phyloP scores from a whole-genome alignment of 2,888 invertebrate genomes.

The Andrena bucephala region DNA sequence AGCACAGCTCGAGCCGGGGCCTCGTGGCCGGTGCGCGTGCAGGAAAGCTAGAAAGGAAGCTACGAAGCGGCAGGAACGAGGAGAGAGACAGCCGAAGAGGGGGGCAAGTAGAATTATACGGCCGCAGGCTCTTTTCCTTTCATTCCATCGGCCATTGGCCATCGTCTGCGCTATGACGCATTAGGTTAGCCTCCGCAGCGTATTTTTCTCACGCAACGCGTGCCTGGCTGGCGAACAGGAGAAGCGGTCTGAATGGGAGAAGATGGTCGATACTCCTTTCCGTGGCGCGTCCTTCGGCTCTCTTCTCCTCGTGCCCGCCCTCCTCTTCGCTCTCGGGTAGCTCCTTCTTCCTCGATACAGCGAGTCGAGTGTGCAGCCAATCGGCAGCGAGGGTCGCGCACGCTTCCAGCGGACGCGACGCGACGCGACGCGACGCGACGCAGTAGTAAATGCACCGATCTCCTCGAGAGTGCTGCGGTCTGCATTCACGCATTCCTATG shows the following conservation, averaged over 20 bases:
- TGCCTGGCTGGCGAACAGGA: conserved; percentile 27
- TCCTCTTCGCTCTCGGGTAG: background rate
- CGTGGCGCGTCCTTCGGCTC: conserved; percentile 26
- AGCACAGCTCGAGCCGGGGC: conserved; percentile 1
- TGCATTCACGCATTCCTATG: conserved; percentile 61
- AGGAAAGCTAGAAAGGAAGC: background rate
- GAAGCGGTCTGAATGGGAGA: conserved; percentile 76
- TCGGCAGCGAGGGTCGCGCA: conserved; percentile 50
- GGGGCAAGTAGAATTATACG: conserved; percentile 7
- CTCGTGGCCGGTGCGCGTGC: background rate
- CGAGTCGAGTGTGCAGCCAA: conserved; percentile 47
- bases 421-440: conserved; percentile 3
- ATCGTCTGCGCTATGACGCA: background rate
- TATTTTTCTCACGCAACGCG: conserved; percentile 33
- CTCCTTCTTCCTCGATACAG: background rate
- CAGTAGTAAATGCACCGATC: conserved; percentile 56
- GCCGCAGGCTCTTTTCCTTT: background rate
- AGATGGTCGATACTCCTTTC: conserved; percentile 77
- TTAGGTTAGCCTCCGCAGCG: background rate
- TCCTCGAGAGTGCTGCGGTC: conserved; percentile 16
- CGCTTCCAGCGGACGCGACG: conserved; percentile 18
- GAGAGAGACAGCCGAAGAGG: background rate
- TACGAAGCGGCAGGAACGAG: background rate
- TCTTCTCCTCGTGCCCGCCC: conserved; percentile 1
- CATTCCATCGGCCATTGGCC: background rate